phyloP scores from a whole-genome alignment of 1,140 invertebrate species.

The Galleria mellonella region DNA sequence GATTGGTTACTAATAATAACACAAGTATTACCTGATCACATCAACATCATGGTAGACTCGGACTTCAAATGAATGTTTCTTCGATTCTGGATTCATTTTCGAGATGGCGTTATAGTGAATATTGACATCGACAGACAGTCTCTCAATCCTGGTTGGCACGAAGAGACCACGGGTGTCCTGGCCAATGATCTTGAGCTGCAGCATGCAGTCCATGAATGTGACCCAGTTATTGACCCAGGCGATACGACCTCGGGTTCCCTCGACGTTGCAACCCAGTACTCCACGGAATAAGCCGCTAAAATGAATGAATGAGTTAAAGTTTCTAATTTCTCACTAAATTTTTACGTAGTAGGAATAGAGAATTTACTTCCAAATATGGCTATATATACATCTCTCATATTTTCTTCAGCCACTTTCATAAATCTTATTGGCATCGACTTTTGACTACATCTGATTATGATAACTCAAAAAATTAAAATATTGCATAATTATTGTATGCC shows the following conservation, averaged over 20 bases:
- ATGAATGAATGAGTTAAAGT: too few species aligned
- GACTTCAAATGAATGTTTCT: constrained; percentile 57
- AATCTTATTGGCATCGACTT: too few species aligned
- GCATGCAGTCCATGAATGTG: constrained; percentile 93
- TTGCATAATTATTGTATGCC: too few species aligned
- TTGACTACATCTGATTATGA: too few species aligned
- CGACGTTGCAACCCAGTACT: constrained; percentile 71
- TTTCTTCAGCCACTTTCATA: too few species aligned
- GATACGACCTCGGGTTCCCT: constrained; percentile 60
- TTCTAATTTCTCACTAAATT: too few species aligned
- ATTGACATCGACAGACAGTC: constrained; percentile 85
- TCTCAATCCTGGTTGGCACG: constrained; percentile 90
- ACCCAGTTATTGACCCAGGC: constrained; percentile 88
- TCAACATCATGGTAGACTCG: constrained; percentile 60
- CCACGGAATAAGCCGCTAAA: constrained; percentile 81
- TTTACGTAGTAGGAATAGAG: too few species aligned
- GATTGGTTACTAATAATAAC: too few species aligned
- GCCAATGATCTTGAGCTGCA: constrained; percentile 90
- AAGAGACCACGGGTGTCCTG: constrained; percentile 83
- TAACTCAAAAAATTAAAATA: too few species aligned
- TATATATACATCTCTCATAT: too few species aligned
- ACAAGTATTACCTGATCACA: constrained; percentile 48
- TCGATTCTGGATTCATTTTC: constrained; percentile 69
- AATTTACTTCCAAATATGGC: too few species aligned
- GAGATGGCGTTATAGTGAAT: constrained; percentile 77